Base-by-base conservation (phyloP, 2,797 vertebrate genomes). In the Takifugu rubripes region DNA sequence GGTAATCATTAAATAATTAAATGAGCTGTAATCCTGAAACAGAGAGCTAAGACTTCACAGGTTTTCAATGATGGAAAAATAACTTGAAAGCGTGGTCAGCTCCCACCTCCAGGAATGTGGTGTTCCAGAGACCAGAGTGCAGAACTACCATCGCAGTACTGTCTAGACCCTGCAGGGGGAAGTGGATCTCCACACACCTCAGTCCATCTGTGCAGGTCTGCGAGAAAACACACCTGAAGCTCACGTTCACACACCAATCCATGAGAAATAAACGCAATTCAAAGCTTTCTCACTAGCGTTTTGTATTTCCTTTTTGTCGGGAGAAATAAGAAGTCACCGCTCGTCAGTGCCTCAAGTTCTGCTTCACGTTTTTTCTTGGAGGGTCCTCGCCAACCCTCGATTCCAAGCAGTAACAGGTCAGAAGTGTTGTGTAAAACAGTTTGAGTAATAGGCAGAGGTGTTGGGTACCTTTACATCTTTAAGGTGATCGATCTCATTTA, bases 1-100 rank as follows among this genome's bases (percentile, higher is more conserved):
- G 0, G 93, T 74, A 65, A 97, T 91, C 55, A 94, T 90, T 59
- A 97, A 73, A 72, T 96, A 96, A 79, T 94, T 95, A 81, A 96
- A 79, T 65, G 90, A 94, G 52, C 90, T 92, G 83, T 93, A 97
- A 62, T 95, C 93, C 95, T 97, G 66, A 75, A n/a, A 64, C 67
- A 12, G 57, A 7, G 25, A 56, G 49, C 25, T 21, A 2, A 7
- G 3, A 48, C 25, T 21, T 12, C 16, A 46, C 6, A 46, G 1
- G 21, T n/a, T 10, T n/a, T 46, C 17, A 21, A 21, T n/a, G 16
- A 43, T 44, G 8, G 14, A 6, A 56, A 25, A 61, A 8, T 27
- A 36, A 33, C 49, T 47, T 25, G 29, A 16, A n/a, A 21, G 21
- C 21, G 21, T n/a, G 15, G 36, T 40, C 36, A 40, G 36, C 11